Base-by-base conservation (phyloP, 2,797 vertebrate genomes). In the Galagoides demidoff region DNA sequence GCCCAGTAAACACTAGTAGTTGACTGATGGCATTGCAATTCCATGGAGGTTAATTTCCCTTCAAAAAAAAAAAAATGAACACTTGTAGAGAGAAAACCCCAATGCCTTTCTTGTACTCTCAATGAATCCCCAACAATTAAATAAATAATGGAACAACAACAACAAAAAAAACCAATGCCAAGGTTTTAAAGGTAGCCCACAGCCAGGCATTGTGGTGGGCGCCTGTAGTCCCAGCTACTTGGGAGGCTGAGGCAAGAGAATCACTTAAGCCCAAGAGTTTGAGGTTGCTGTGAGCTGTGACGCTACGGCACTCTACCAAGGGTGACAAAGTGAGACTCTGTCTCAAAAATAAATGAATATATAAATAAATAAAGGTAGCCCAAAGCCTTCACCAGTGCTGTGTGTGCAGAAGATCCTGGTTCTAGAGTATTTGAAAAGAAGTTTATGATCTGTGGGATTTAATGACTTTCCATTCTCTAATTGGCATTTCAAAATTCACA, bases 41-140 rank as follows among this genome's bases (percentile, higher is more conserved):
- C 98, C 81, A 70, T 37, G 89, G 97, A 97, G 97, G 96, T 92
- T 96, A 68, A 97, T 97, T 98, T 98, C 95, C 96, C 94, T 98
- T 84, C 27, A 16, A 87, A 96, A 90, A 90, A 95, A 96, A 95
- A 95, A 97, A 98, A 95, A 86, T 43, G 93, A 86, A 96, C 85
- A 61, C 61, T 88, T 93, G 95, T 96, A 96, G 95, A 97, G 79
- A 70, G 79, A 57, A 88, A 97, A 95, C 19, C 49, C 49, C 49
- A 49, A 49, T 14, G 49, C 45, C 39, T 7, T 43, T 43, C 39
- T 43, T 43, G 39, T 43, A 43, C 39, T 39, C 39, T 39, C 39
- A 39, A 39, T 39, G 39, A 39, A 39, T 39, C 39, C 39, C 39
- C 39, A 39, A 39, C 39, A 39, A 39, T 39, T 39, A 39, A 39